Conservation (phyloP, 1,140 invertebrate species). For the Ruditapes philippinarum region DNA sequence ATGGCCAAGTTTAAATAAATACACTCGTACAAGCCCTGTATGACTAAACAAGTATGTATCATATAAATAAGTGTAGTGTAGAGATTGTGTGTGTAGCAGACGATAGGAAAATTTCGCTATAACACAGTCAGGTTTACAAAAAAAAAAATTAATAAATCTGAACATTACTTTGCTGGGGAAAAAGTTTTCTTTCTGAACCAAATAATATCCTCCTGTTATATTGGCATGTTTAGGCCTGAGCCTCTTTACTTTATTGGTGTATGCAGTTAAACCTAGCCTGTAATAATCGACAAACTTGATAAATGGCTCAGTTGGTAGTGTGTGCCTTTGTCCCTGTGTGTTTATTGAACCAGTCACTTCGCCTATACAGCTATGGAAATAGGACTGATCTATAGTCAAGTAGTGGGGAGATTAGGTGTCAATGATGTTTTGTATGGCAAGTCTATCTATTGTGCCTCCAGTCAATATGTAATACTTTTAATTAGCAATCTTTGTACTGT, state of each 20-base stretch:
- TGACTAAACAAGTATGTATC: conserved; percentile 18
- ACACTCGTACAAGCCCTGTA: neutral
- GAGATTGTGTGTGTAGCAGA: conserved; percentile 1
- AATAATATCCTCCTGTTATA: too few relatives aligned
- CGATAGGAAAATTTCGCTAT: neutral
- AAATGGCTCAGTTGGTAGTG: conserved; percentile 67
- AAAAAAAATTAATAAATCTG: neutral
- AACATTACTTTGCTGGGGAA: neutral
- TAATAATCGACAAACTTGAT: conserved; percentile 68
- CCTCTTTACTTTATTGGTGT: conserved; percentile 18
- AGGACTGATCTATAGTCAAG: conserved; percentile 45
- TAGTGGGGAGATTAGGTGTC: conserved; percentile 12
- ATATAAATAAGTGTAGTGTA: conserved; percentile 27
- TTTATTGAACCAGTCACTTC: conserved; percentile 68
- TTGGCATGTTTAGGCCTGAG: conserved; percentile 30
- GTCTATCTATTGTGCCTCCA: conserved; percentile 20
- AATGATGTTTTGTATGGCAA: conserved; percentile 29
- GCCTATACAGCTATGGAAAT: conserved; percentile 64
- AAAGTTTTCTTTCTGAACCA: neutral
- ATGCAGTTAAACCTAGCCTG: conserved; percentile 43
- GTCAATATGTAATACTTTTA: conserved; percentile 35
- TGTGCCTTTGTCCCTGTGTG: conserved; percentile 64
- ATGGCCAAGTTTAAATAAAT: neutral
- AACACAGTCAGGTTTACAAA: neutral
- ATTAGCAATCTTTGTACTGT: neutral